Evolutionary conservation across 2,113 vertebrate species (phyloP), one percentile per base, ranked within the genome.

Genomic region (Siphamia tubifer): DNA sequence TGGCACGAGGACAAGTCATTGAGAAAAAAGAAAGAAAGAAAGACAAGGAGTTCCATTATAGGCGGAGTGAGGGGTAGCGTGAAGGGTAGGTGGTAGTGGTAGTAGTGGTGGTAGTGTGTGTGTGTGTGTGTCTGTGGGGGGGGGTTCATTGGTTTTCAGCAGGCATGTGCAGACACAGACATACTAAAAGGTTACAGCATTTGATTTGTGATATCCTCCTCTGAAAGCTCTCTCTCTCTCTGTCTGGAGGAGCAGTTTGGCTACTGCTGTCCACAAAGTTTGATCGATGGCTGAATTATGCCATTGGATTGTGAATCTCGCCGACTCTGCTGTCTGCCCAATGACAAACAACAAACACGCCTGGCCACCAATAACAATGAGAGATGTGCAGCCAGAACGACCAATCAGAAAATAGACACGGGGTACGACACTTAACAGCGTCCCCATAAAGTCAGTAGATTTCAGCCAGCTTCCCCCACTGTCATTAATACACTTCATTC

Each of bases 171-270:
- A 77, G 78, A 79, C 78, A 79, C 61, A 85, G 82, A 74, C 68
- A 20, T 64, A 77, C 82, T 87, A 83, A 90, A 89, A 90, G 87
- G 87, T 90, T 90, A 87, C 78, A 81, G 85, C 78, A 69, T 85
- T 87, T 89, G 89, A 90, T 87, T 89, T 90, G 87, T 89, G 84
- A 87, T 88, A 82, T 87, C 83, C 75, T 32, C 35, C 76, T 80
- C 57, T 62, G 66, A 85, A 64, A 63, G 74, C 66, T 56, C 57
- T 54, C 55, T 48, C 55, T 48, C 31, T 52, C n/a, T 55, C 74
- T 71, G 53, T 83, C 66, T 76, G 39, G 66, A 71, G 72, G 74
- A 84, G 75, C 67, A 55, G 82, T 78, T 74, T 83, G 77, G 81
- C 69, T 78, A 63, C 78, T 81, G 81, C 84, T 89, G 85, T 87